Evolutionary conservation across 2,113 vertebrate genomes (phyloP), one percentile per base, ranked within the genome.

Genomic region (Onychorhynchus coronatus): DNA sequence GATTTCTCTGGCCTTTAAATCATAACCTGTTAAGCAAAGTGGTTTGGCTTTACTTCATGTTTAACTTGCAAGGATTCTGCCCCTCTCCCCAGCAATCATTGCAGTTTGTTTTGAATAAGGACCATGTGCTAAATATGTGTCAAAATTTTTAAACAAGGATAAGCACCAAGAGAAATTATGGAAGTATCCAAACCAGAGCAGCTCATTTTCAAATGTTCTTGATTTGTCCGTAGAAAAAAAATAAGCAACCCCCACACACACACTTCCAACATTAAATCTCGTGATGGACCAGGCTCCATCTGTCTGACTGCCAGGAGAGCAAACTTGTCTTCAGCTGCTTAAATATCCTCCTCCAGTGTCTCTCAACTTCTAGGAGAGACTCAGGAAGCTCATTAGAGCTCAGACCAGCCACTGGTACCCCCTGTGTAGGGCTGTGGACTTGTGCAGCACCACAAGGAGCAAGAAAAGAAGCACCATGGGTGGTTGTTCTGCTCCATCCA

Each of bases 1-100:
- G 82, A 85, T 94, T 93, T 90, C 58, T 73, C 66, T 94, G 94
- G 53, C 78, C 92, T 94, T 72, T 70, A 44, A 85, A 49, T 79
- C 44, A 33, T 14, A 41, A 74, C 49, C 44, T 73, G 49, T 76
- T 52, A 61, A 75, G 71, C 62, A 52, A 37, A 93, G 66, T 25
- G 35, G 8, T 7, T 63, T 85, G 92, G 94, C 85, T 66, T 88
- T 75, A 61, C 49, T 95, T 75, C 75, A 19, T 58, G 78, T 85
- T 91, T 72, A 44, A 20, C 58, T 85, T 52, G 58, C 75, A 79
- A 58, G 66, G 77, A 62, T 83, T 62, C 66, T 56, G 46, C 52
- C n/a, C 56, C 46, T 90, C 85, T 90, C 74, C 46, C 78, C 88
- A 83, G 66, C 65, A 89, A 62, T 52, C 58, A 58, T 35, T 41